Base-by-base conservation (phyloP, 2,888 invertebrate species). In the Cecidostiba fungosa region DNA sequence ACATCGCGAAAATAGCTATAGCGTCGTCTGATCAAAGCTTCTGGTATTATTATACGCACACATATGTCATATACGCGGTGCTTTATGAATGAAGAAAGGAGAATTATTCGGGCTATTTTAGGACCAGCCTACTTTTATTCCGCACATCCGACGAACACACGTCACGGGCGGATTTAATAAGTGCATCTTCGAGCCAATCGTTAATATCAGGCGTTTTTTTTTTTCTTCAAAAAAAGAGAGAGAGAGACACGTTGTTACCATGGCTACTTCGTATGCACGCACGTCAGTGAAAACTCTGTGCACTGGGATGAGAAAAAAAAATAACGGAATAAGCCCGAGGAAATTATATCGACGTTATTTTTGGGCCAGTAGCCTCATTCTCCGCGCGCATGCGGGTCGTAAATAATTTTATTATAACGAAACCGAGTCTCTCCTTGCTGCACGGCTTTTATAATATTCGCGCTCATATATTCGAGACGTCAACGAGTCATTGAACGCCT, bases 51-150 rank as follows among this genome's bases (percentile, higher is more conserved):
- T 5, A 23, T 10, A 77, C 26, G 36, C 32, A 26, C n/a, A 23
- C 36, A n/a, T 4, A 10, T 47, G 26, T 43, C 32, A 29, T 29
- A 29, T 29, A 19, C 1, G 19, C 19, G 4, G n/a, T 19, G 19
- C 19, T 74, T 77, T 77, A 77, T 83, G 70, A 72, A 43, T 23
- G 70, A 72, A 77, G 29, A 50, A 77, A 72, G 69, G 14, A 59
- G 59, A 82, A 82, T 82, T 82, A 36, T 70, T 70, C 26, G 29
- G 43, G 39, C 54, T 77, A 83, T 83, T 77, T 83, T 72, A n/a
- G 82, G 82, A 77, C 19, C 72, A 77, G 77, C 70, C 82, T 77
- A 72, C 72, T 77, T 77, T 59, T 39, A 16, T 29, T 2, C 69
- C 32, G 5, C 14, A 43, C 43, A 39, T 39, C 39, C 39, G 39